A percentile compares a stretch with the other conserved stretches of the same genome.
phyloP scores from a whole-genome alignment of 2,797 vertebrate species.

The Gambelia wislizenii region DNA sequence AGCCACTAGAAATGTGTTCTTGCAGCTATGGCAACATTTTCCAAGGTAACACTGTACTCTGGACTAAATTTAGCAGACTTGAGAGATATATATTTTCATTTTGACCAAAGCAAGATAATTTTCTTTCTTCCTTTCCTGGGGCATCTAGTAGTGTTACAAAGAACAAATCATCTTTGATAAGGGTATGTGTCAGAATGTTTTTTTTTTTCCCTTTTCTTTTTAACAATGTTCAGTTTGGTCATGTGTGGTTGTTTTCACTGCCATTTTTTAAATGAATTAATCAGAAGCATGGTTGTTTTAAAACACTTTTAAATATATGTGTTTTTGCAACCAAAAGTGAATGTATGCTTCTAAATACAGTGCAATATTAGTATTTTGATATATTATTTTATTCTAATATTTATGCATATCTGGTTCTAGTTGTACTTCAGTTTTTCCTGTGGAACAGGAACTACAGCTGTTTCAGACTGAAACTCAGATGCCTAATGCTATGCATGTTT shows the following conservation, averaged over 20 bases:
- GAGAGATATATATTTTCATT: conserved; percentile 75
- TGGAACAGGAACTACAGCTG: no score
- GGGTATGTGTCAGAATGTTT: neutral
- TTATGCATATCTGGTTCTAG: neutral
- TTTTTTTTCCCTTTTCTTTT: neutral
- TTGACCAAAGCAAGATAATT: conserved; percentile 58
- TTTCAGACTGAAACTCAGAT: no score
- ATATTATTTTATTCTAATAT: neutral
- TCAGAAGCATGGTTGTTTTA: neutral
- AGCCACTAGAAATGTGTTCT: conserved; percentile 75
- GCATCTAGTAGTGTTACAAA: conserved; percentile 27
- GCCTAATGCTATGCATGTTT: no score
- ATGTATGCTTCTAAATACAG: neutral
- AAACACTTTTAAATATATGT: neutral
- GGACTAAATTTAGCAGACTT: conserved; percentile 79
- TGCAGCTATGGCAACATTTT: conserved; percentile 84
- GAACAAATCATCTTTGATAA: conserved; percentile 46
- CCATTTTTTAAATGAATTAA: neutral
- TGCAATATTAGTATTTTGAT: neutral
- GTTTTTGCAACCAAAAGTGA: no score
- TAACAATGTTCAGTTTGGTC: conserved; percentile 17
- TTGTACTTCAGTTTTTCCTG: no score
- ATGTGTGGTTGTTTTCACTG: neutral
- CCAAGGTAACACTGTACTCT: conserved; percentile 81
- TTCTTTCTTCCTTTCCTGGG: conserved; percentile 19